Evolutionary conservation across 1,140 invertebrate species (phyloP).

Genomic region (Drosophila burlai): DNA sequence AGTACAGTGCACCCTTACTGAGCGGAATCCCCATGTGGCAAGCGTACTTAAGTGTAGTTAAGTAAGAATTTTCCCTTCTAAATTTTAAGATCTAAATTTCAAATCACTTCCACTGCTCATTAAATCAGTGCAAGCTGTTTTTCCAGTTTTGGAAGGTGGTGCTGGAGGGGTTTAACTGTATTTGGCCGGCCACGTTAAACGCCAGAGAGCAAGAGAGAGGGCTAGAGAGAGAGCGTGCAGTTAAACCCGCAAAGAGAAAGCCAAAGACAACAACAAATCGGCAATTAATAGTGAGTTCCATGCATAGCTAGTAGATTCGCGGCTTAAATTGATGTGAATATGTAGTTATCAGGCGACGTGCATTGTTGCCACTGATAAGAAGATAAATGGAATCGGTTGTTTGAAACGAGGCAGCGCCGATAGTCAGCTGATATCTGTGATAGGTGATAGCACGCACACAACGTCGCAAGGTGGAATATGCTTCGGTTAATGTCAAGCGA

Average conservation of each 20-base stretch:
- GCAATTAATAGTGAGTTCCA: constrained; percentile 28
- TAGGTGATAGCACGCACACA: constrained; percentile 27
- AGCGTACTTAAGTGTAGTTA: no score
- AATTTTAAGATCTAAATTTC: constrained; percentile 8
- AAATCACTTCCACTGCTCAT: neutral
- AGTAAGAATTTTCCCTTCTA: neutral
- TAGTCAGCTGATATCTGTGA: constrained; percentile 48
- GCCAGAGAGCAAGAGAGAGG: neutral
- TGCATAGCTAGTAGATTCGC: constrained; percentile 7
- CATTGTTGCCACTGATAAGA: constrained; percentile 47
- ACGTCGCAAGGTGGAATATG: constrained; percentile 21
- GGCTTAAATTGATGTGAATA: constrained; percentile 27
- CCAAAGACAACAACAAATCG: constrained; percentile 11
- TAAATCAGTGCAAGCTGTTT: neutral
- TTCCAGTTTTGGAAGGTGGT: constrained; percentile 12
- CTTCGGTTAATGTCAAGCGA: constrained; percentile 36
- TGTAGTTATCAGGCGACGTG: constrained; percentile 43
- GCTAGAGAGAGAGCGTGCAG: constrained; percentile 2
- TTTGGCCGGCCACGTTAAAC: constrained; percentile 23
- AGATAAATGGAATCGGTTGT: constrained; percentile 29
- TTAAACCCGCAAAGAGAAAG: constrained; percentile 10
- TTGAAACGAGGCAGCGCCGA: constrained; percentile 30
- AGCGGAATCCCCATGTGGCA: neutral
- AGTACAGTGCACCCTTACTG: constrained; percentile 7
- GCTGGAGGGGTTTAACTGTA: constrained; percentile 17